Evolutionary conservation across 2,113 vertebrate genomes (phyloP), one percentile per base, ranked within the genome.

Genomic region (Gobius niger): DNA sequence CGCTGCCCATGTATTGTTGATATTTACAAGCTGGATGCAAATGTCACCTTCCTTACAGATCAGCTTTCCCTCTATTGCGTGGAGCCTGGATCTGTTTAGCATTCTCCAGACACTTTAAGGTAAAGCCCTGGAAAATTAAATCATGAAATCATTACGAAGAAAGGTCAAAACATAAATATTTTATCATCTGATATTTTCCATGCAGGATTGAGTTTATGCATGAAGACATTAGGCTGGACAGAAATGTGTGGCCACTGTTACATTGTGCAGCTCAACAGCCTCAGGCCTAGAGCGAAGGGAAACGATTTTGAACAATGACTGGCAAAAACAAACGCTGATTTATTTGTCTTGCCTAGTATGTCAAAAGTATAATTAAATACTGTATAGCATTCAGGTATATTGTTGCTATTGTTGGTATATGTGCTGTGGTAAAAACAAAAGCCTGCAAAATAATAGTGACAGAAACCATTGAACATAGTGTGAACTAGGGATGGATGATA

Each of bases 91-190:
- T 71, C 76, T 87, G 78, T 67, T 90, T 85, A 80, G 88, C 89
- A 89, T 89, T 91, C 88, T 84, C 66, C 65, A 72, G 63, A 78
- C 85, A 80, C 83, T 80, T 83, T 86, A 84, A 83, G 76, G 84
- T 89, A 89, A 89, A 88, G 82, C 80, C 63, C 19, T 67, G 86
- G 80, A 82, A 88, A 90, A 90, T 89, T 86, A 88, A 91, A 91
- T 89, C 80, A 83, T 81, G 78, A 84, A 85, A 90, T 90, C 84
- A 90, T 88, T 90, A 87, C 76, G 13, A 76, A 65, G 76, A 90
- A 92, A 91, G 83, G 90, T 91, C 89, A 90, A 63, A 78, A 78
- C 83, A 90, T 90, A 89, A 90, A 90, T 90, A 90, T 90, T 90
- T 90, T 86, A 90, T 91, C 82, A 90, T 87, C 77, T 88, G 88